Evolutionary conservation across 2,113 vertebrate genomes (phyloP).

Genomic region (Dasyornis broadbenti): DNA sequence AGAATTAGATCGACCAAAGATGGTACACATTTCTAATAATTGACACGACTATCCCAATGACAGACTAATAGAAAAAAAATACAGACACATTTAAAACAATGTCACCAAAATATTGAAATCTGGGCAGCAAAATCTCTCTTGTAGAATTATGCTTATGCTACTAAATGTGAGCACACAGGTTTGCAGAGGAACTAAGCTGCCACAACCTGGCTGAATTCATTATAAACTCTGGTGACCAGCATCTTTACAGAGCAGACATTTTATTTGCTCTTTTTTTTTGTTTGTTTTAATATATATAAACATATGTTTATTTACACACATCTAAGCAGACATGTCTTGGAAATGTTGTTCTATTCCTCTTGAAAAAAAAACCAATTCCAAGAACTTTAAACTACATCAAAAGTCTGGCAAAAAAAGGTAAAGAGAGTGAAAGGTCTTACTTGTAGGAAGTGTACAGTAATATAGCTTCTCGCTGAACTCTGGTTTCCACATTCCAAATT

Average conservation of each 20-base stretch:
- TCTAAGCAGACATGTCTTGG: neutral
- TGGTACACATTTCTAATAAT: neutral
- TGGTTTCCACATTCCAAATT: slow-evolving; percentile 85
- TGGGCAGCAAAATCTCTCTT: neutral
- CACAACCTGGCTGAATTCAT: neutral
- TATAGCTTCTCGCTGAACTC: slow-evolving; percentile 66
- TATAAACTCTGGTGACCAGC: neutral
- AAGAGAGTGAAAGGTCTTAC: slow-evolving; percentile 65
- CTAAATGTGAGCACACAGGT: neutral
- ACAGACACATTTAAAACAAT: neutral
- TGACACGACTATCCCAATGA: neutral
- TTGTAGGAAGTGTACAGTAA: slow-evolving; percentile 69
- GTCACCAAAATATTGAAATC: neutral
- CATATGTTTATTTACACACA: neutral
- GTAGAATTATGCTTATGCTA: neutral
- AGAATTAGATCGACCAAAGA: neutral
- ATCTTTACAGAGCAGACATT: neutral
- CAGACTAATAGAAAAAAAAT: neutral
- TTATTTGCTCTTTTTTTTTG: neutral
- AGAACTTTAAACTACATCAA: neutral
- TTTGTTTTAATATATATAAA: neutral
- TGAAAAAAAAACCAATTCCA: neutral
- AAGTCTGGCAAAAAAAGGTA: slow-evolving; percentile 1
- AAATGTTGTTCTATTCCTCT: neutral
- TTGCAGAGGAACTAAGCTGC: neutral